These are phyloP conservation scores for Atta texana DNA, from an alignment of 1,140 invertebrate species.

Conservation along the genomic window DNA sequence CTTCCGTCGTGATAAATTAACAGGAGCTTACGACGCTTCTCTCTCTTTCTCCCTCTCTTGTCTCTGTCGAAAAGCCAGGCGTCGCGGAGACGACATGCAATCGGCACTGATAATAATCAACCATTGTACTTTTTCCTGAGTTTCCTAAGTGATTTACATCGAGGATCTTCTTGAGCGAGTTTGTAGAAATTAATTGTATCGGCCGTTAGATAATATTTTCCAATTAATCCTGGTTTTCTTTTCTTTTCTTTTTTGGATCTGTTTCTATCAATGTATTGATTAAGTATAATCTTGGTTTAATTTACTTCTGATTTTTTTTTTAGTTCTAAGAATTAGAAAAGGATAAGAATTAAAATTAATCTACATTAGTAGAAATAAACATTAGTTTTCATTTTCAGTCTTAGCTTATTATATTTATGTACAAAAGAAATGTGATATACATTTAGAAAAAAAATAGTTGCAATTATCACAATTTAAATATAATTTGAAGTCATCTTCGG, in stretches of 20 bases:
- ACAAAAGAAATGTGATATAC: neutral
- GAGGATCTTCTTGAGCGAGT: neutral
- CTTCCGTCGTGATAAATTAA: slow-evolving; percentile 82
- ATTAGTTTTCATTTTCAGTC: too few relatives aligned
- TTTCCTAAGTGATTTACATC: neutral
- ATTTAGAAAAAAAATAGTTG: too few relatives aligned
- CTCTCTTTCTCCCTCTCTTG: neutral
- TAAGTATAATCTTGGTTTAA: too few relatives aligned
- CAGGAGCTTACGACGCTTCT: slow-evolving; percentile 79
- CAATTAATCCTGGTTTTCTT: neutral
- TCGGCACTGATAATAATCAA: slow-evolving; percentile 56
- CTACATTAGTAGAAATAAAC: too few relatives aligned
- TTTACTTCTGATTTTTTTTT: too few relatives aligned
- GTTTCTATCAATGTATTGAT: too few relatives aligned
- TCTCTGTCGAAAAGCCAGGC: slow-evolving; percentile 66
- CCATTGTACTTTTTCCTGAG: neutral
- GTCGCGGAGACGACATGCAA: slow-evolving; percentile 51
- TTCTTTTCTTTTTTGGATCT: neutral
- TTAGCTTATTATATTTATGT: neutral
- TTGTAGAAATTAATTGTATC: neutral
- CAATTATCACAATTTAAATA: too few relatives aligned
- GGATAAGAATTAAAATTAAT: too few relatives aligned
- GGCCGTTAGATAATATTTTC: neutral
- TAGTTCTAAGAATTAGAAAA: too few relatives aligned
- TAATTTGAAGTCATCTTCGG: too few relatives aligned